Base-by-base conservation (phyloP, 2,113 vertebrate species). In the Myiopsitta monachus region DNA sequence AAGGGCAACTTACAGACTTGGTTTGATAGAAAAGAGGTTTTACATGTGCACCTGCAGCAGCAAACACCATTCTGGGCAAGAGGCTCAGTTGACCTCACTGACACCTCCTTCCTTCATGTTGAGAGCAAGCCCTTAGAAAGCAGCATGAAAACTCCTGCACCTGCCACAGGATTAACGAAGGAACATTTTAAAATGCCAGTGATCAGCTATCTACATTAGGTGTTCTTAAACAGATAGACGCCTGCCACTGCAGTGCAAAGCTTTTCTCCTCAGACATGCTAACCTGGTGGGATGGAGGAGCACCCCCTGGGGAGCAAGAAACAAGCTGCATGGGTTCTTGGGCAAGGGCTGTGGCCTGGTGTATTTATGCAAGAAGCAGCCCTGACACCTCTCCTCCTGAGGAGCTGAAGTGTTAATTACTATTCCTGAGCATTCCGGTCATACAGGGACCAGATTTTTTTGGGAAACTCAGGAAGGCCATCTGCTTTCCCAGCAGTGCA, bases 401-500 rank as follows among this genome's bases (percentile, higher is more conserved):
- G 69, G 18, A 94, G 30, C 54, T 80, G 8, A 63, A 87, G 91
- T 89, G 77, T 91, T 94, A 92, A 95, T 91, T 94, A 59, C 33
- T n/a, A 92, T 47, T 84, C 66, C 69, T 15, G 9, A 3, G 66
- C 2, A 3, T 30, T 94, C 59, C 64, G 47, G 51, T 84, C 69
- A 54, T 81, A 70, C 0, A 0, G 36, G 43, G 24, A 92, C 9
- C 16, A 24, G 44, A 39, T 83, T 86, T 83, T 83, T 96, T 73
- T 78, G 70, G 70, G 91, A 93, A 64, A 51, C 68, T 89, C 70
- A 49, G 78, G 74, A 92, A 82, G 39, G 62, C 93, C 95, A 95
- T 95, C 94, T 97, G 94, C 77, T 91, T 94, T 95, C 94, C 77
- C 95, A 95, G 87, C 89, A 92, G 87, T 6, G 0, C 55, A 68